Percentiles rank a stretch among this genome's conserved stretches.
phyloP scores from a whole-genome alignment of 2,797 vertebrate genomes.

The Arnoldichthys spilopterus region DNA sequence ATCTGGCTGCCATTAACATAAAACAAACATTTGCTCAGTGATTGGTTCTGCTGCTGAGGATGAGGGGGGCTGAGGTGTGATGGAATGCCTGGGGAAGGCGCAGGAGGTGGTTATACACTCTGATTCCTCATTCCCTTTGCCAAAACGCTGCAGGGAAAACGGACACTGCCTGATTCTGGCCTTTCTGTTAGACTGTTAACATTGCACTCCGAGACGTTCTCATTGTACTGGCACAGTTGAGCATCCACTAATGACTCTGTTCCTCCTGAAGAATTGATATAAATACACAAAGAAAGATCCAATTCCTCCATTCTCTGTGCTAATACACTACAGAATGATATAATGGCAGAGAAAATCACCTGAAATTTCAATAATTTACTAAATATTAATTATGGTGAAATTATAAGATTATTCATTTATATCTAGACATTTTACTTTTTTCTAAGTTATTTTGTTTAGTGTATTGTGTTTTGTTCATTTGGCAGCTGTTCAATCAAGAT shows the following conservation, averaged over 20 bases:
- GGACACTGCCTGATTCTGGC: constrained; percentile 49
- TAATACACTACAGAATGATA: not conserved
- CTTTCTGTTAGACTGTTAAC: constrained; percentile 43
- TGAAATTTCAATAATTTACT: not conserved
- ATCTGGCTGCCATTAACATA: constrained; percentile 64
- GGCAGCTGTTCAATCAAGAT: not conserved
- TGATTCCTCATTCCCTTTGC: constrained; percentile 48
- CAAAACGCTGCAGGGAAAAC: constrained; percentile 58
- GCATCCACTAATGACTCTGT: not conserved
- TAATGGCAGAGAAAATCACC: not conserved
- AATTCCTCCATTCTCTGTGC: not conserved
- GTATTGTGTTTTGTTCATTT: not conserved
- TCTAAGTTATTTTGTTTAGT: not conserved
- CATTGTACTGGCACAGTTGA: not conserved
- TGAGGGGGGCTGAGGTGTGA: constrained; percentile 49
- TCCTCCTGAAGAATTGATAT: no score
- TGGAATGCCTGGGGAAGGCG: constrained; percentile 34
- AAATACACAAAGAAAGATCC: not conserved
- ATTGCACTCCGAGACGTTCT: constrained; percentile 16
- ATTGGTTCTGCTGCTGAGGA: constrained; percentile 56
- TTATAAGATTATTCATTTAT: not conserved
- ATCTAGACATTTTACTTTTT: not conserved
- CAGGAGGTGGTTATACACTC: constrained; percentile 36
- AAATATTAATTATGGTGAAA: not conserved
- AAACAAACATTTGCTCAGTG: constrained; percentile 63